Evolutionary conservation across 2,113 vertebrate genomes (phyloP).

Genomic region (Mystacornis crossleyi): DNA sequence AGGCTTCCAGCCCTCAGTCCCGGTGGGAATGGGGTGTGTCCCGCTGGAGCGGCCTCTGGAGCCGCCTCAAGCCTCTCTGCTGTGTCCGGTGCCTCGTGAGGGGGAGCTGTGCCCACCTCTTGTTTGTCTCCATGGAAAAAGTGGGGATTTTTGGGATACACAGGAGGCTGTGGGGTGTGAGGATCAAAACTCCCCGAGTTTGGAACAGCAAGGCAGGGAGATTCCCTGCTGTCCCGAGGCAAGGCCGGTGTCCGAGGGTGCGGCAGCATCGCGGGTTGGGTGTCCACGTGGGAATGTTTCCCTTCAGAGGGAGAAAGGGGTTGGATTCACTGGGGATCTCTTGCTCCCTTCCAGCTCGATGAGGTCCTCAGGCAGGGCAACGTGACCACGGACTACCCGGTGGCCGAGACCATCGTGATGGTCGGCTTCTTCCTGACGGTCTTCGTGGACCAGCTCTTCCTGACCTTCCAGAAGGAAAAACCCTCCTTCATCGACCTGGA

Average conservation of each 20-base stretch:
- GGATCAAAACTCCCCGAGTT: background rate
- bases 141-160: accelerated
- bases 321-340: background rate
- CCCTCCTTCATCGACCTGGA: conserved; percentile 92
- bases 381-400: conserved; percentile 82
- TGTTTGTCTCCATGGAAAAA: accelerated
- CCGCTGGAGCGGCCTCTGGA: accelerated
- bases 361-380: conserved; percentile 77
- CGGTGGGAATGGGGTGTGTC: accelerated
- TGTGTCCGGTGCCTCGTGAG: accelerated
- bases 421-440: conserved; percentile 90
- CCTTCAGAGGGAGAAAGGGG: background rate
- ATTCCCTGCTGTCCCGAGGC: too few relatives aligned
- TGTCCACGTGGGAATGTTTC: accelerated
- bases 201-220: background rate
- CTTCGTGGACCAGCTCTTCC: conserved; percentile 88
- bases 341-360: conserved; percentile 70
- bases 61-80: background rate
- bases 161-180: background rate
- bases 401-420: conserved; percentile 92
- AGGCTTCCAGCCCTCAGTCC: background rate
- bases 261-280: accelerated
- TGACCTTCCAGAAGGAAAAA: conserved; percentile 88
- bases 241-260: accelerated
- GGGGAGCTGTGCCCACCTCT: accelerated